Evolutionary conservation across 2,797 vertebrate genomes (phyloP).

Genomic region (Acanthurus lineatus): DNA sequence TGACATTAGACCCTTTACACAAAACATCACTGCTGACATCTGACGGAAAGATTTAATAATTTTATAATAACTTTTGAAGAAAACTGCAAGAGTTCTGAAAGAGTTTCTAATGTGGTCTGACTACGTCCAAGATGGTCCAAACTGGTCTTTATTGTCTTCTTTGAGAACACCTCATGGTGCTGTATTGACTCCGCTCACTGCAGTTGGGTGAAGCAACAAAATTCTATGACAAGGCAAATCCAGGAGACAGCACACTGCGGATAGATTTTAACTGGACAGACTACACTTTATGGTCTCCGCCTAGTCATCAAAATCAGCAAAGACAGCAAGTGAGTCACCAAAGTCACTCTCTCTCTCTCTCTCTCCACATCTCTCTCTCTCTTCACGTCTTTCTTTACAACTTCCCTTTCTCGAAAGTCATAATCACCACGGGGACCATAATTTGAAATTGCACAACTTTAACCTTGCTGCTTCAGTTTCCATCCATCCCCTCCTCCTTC

Average conservation of each 20-base stretch:
- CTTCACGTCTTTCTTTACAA: constrained; percentile 6
- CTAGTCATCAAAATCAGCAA: not conserved
- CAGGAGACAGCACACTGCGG: too few species aligned
- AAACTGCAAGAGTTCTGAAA: too few species aligned
- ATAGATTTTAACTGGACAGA: not conserved
- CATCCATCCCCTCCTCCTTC: constrained; percentile 17
- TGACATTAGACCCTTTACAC: too few species aligned
- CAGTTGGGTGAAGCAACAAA: not conserved
- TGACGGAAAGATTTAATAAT: too few species aligned
- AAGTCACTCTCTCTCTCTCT: too few species aligned
- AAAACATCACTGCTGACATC: too few species aligned
- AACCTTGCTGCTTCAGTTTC: constrained; percentile 19
- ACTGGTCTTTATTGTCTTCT: too few species aligned
- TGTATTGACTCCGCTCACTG: not conserved
- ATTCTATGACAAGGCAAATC: not conserved
- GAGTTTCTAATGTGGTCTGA: too few species aligned
- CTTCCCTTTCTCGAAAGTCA: constrained; percentile 11
- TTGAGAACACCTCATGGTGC: not conserved
- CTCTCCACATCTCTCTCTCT: not conserved
- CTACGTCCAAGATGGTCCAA: too few species aligned
- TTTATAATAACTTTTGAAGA: too few species aligned
- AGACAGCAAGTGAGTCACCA: constrained; percentile 10
- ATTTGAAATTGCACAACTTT: constrained; percentile 40
- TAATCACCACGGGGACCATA: constrained; percentile 46
- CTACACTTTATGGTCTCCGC: not conserved